Evolutionary conservation across 2,113 vertebrate genomes (phyloP), one percentile per base, ranked within the genome.

Genomic region (Malaclemys terrapin): DNA sequence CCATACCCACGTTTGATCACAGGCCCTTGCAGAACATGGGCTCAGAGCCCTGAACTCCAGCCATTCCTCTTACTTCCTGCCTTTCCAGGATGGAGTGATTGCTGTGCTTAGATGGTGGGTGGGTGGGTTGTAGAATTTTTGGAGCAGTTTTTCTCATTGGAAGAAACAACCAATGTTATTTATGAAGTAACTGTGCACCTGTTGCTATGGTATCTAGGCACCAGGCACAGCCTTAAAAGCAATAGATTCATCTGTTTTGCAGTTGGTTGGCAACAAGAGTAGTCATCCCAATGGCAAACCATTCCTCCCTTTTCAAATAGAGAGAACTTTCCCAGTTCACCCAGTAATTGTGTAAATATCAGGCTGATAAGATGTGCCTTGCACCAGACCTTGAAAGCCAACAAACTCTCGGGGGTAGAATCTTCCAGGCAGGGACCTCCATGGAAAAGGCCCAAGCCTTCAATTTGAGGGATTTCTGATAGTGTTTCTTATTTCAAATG

Each of bases 141-240:
- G 35, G 80, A 59, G 72, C 2, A 10, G 10, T 14, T 69, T 47
- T 29, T 35, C 17, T 31, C 29, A 25, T 49, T 10, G 72, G 29
- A 90, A 59, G 79, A 52, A 80, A 16, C 16, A n/a, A 6, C 5
- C 17, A 22, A 17, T 1, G 20, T 52, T 31, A 6, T 52, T 50
- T n/a, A 4, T 22, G 56, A 4, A 1, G 45, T 4, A 14, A 57
- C 31, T 1, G 0, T 1, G 17, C 5, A 1, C 2, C 8, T 16
- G 45, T 10, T 38, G 16, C 84, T 47, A 1, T 62, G 85, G 10
- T 10, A 27, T 8, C 7, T 9, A 8, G 84, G 57, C 38, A 3
- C 1, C 0, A 24, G 25, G 11, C 5, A 0, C 3, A 1, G n/a
- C 16, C 20, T 52, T 29, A 75, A 52, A 17, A 5, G 14, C 4